Evolutionary conservation across 2,888 invertebrate genomes (phyloP), one percentile per base, ranked within the genome.

Genomic region (Timandra comae): DNA sequence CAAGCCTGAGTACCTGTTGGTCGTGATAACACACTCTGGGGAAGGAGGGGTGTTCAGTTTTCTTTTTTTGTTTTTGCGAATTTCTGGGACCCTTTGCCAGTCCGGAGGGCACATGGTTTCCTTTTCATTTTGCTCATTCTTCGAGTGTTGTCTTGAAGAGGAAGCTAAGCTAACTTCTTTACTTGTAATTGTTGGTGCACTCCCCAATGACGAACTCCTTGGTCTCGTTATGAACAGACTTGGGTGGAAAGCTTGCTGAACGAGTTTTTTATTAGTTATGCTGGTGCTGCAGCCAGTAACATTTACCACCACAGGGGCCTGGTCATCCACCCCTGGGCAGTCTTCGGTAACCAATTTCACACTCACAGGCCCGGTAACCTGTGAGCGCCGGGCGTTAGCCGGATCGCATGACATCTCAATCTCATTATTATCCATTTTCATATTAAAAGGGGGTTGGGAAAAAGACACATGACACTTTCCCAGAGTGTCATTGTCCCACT

Each of bases 191-290:
- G n/a, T n/a, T n/a, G n/a, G n/a, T n/a, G n/a, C n/a, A n/a, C n/a
- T n/a, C n/a, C n/a, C n/a, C n/a, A n/a, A n/a, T n/a, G n/a, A n/a
- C n/a, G 24, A 11, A 11, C 12, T 12, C 30, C 33, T 45, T 10
- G 38, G 25, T 27, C 36, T 39, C 7, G 29, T 33, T 7, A 29
- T 29, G 12, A 46, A 43, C 19, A 47, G 20, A 23, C 35, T 22
- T 7, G 40, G 40, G 23, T 47, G 38, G 19, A 44, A 41, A 0
- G 36, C 38, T 23, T 44, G 43, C 24, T 42, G 43, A 4, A 30
- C 27, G 11, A 36, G 10, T 31, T 33, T 41, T 33, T 38, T 39
- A n/a, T n/a, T n/a, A n/a, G n/a, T n/a, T n/a, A n/a, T n/a, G n/a
- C n/a, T n/a, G n/a, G n/a, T n/a, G n/a, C n/a, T n/a, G 13, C 23